These are phyloP conservation scores for Sarcophaga caerulescens DNA, from an alignment of 2,888 invertebrate species.

Conservation along the genomic window DNA sequence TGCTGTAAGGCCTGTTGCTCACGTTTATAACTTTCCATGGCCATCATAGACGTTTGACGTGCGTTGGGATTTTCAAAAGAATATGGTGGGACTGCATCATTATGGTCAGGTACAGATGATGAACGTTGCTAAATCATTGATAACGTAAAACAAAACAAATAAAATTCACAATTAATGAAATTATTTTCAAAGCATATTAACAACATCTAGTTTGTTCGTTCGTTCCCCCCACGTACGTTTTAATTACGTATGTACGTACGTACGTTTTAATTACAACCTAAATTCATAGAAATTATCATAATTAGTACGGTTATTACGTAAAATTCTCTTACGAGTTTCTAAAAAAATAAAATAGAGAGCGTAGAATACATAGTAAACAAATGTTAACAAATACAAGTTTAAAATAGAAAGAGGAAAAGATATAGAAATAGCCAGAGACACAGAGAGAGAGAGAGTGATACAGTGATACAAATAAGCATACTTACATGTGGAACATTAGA, in stretches of 20 bases:
- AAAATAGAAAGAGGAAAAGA: background rate
- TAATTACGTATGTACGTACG: background rate
- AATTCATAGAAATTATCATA: constrained; percentile 48
- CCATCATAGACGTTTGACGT: constrained; percentile 80
- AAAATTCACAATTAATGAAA: constrained; percentile 4
- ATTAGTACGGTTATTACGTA: constrained; percentile 7
- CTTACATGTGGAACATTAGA: constrained; percentile 80
- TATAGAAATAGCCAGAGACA: background rate
- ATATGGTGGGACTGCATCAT: constrained; percentile 80
- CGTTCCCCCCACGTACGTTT: too few species aligned
- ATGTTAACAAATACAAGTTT: background rate
- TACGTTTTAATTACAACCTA: constrained; percentile 21
- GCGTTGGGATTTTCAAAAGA: constrained; percentile 79
- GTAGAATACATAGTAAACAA: background rate
- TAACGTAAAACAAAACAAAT: constrained; percentile 32
- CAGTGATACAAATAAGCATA: constrained; percentile 37
- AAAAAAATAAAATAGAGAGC: background rate
- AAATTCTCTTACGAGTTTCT: background rate
- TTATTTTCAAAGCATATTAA: background rate
- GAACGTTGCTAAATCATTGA: constrained; percentile 73
- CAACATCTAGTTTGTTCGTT: too few species aligned
- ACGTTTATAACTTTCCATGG: constrained; percentile 79
- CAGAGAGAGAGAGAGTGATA: constrained; percentile 11
- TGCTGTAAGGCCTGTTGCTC: constrained; percentile 77
- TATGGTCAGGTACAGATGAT: constrained; percentile 78